Base-by-base conservation (phyloP, 2,888 invertebrate genomes). In the Helleia helle region DNA sequence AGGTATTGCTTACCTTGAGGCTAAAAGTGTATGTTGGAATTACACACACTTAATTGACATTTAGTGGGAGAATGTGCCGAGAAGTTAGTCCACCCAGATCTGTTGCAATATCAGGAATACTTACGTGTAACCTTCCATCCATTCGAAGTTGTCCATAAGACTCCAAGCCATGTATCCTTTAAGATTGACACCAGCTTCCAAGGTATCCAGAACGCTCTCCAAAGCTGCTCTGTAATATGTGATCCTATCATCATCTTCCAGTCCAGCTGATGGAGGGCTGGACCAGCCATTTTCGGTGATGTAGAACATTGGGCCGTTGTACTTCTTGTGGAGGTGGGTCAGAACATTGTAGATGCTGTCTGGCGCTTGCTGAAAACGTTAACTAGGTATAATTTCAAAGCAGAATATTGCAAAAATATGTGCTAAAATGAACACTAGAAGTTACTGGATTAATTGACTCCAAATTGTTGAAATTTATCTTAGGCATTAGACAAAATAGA, bases 61-160 rank as follows among this genome's bases (percentile, higher is more conserved):
- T n/a, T n/a, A n/a, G n/a, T n/a, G n/a, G n/a, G n/a, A n/a, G n/a
- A n/a, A n/a, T n/a, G n/a, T n/a, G n/a, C n/a, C n/a, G n/a, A n/a
- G n/a, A n/a, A n/a, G n/a, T n/a, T n/a, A n/a, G n/a, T n/a, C n/a
- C n/a, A n/a, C n/a, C n/a, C n/a, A n/a, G n/a, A n/a, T n/a, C n/a
- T n/a, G n/a, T n/a, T n/a, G n/a, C n/a, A n/a, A n/a, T n/a, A n/a
- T n/a, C n/a, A n/a, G n/a, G n/a, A n/a, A n/a, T 5, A 36, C 85
- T 81, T 60, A 87, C 80, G 62, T 66, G 51, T 86, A 89, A 26
- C 89, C 90, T 34, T 63, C 53, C 43, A 69, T 63, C 89, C 89
- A 90, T 59, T 90, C 90, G 51, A 89, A 88, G 58, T 88, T 89
- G 52, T 91, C 91, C 72, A 90, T 74, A 3, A 90, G 63, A 44